A percentile compares a stretch with the other conserved stretches of the same genome.
These are phyloP conservation scores for Acipenser transmontanus DNA, from an alignment of 2,797 vertebrate genomes.

Conservation along the genomic window DNA sequence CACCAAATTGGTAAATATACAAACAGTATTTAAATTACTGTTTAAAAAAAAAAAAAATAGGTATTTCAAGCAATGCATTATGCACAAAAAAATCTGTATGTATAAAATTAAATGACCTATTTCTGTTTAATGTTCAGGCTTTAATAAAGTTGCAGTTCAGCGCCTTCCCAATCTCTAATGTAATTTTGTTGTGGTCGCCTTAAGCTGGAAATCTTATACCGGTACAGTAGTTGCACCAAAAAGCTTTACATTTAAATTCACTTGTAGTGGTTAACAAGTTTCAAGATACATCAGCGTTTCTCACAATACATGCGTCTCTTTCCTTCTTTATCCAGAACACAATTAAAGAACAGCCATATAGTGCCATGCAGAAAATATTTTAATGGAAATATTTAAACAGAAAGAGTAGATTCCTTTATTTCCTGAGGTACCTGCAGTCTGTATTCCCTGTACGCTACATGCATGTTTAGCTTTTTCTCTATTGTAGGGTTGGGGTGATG, in stretches of 20 bases:
- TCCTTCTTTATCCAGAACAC: too few relatives aligned
- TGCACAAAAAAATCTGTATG: conserved; percentile 30
- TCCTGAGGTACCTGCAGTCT: too few relatives aligned
- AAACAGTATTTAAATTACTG: conserved; percentile 22
- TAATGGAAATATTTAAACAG: too few relatives aligned
- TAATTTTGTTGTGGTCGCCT: conserved; percentile 52
- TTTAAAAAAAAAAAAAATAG: conserved; percentile 22
- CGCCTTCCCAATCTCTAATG: conserved; percentile 66
- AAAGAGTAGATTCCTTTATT: too few relatives aligned
- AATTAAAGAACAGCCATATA: too few relatives aligned
- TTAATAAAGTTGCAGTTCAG: conserved; percentile 71
- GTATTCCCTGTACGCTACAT: too few relatives aligned
- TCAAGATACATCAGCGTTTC: background rate
- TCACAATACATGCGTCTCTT: background rate
- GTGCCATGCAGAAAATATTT: too few relatives aligned
- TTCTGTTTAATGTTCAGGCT: conserved; percentile 76
- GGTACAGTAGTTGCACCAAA: conserved; percentile 35
- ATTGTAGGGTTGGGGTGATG: too few relatives aligned
- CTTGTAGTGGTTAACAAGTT: background rate
- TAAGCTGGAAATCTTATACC: conserved; percentile 53
- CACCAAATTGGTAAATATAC: conserved; percentile 25
- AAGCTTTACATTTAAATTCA: background rate
- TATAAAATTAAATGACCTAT: conserved; percentile 60
- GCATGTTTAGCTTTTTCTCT: too few relatives aligned
- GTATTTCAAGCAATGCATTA: conserved; percentile 21